These are phyloP conservation scores for Xiphophorus birchmanni DNA, from an alignment of 2,797 vertebrate species.

Conservation along the genomic window DNA sequence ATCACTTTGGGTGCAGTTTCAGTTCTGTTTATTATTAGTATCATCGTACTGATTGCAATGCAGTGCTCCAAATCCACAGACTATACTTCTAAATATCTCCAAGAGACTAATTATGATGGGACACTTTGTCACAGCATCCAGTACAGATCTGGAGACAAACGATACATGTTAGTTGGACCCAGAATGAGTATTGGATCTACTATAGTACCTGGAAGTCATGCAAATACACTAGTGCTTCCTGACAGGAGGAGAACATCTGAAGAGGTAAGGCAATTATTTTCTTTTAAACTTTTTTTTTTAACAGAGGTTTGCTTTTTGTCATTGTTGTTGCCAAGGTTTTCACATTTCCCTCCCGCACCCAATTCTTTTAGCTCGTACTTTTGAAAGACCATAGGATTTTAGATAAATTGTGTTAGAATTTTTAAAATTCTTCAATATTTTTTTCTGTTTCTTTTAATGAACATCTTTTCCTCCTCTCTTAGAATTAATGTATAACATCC, in stretches of 20 bases:
- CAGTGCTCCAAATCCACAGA: constrained; percentile 63
- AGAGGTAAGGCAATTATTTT: constrained; percentile 16
- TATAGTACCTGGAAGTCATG: neutral
- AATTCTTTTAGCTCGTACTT: neutral
- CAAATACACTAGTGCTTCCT: neutral
- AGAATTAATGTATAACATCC: neutral
- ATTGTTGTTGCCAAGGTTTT: too few relatives aligned
- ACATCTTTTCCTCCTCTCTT: neutral
- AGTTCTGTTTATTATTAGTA: constrained; percentile 51
- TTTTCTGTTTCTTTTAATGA: too few relatives aligned
- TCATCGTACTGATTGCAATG: constrained; percentile 58
- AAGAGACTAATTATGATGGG: constrained; percentile 59
- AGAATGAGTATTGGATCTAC: constrained; percentile 40
- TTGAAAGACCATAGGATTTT: neutral
- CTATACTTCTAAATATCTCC: constrained; percentile 55
- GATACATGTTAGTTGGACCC: constrained; percentile 25
- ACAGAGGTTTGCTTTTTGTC: neutral
- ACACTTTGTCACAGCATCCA: constrained; percentile 54
- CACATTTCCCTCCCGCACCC: too few relatives aligned
- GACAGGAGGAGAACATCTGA: neutral
- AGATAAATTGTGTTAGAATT: neutral
- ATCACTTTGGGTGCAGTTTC: constrained; percentile 16
- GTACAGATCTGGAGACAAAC: constrained; percentile 37
- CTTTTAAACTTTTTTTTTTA: neutral
- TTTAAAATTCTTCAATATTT: too few relatives aligned